Evolutionary conservation across 2,888 invertebrate genomes (phyloP), one percentile per base, ranked within the genome.

Genomic region (Ceraclea dissimilis): DNA sequence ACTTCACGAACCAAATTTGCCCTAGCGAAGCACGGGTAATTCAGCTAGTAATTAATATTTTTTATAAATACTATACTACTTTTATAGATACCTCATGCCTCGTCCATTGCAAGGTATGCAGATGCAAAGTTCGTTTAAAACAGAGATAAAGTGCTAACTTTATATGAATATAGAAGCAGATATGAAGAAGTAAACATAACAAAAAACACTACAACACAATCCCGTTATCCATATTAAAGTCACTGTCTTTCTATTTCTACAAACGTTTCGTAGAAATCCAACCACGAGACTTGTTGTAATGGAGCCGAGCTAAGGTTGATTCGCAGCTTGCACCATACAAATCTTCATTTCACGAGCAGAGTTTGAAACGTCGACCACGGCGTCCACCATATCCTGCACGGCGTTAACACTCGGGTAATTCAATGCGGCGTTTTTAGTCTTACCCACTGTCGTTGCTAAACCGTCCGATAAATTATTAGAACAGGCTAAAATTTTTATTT

Each of bases 331-430:
- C 56, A 88, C 80, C 70, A 89, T 75, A 55, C 83, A 83, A 55
- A 85, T 76, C 63, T 92, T 88, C 52, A 94, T 76, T 65, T 90
- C 88, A 64, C 85, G 83, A 10, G 94, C 93, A 53, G 90, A 79
- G 65, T 88, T 86, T 1, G 93, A 93, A 43, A 96, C 85, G 63
- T 87, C 85, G 21, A 91, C 85, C 33, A 95, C 89, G 4, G 91
- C 85, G 68, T 93, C 93, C 5, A 95, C 92, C 95, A 96, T 95
- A 65, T 90, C 90, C 64, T 93, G 91, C 17, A 94, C 93, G 1
- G 93, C 92, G 34, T 82, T 81, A 10, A 94, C 92, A 67, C 90
- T 90, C 0, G 95, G 96, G 71, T 93, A 95, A 72, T 93, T 90
- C 58, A 90, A 82, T 2, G 94, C 94, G 0, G 95, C 95, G 60